phyloP scores from a whole-genome alignment of 1,140 invertebrate species.

The Calliopsis andreniformis region DNA sequence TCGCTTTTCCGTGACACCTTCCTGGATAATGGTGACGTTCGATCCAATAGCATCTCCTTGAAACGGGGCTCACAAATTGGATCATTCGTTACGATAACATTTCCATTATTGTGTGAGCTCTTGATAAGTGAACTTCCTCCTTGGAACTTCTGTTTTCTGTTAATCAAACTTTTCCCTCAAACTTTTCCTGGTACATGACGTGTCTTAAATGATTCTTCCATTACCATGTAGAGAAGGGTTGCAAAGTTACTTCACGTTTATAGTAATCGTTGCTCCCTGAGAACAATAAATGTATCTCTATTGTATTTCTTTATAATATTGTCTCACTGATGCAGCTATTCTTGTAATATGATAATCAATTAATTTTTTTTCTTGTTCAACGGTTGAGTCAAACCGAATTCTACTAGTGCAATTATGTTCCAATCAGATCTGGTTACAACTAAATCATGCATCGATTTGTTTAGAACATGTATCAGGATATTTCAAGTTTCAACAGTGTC shows the following conservation, averaged over 20 bases:
- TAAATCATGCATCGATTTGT: background rate
- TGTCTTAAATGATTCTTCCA: too few relatives aligned
- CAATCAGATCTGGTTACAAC: conserved; percentile 1
- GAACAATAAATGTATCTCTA: too few relatives aligned
- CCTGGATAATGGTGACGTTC: background rate
- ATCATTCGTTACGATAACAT: background rate
- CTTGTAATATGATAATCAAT: background rate
- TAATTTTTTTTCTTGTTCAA: background rate
- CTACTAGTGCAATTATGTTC: conserved; percentile 7
- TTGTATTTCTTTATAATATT: too few relatives aligned
- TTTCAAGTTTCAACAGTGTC: background rate
- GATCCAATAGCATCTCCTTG: background rate
- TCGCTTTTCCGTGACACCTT: background rate
- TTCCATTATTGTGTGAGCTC: too few relatives aligned
- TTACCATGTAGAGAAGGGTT: too few relatives aligned
- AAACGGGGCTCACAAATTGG: background rate
- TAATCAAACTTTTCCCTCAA: too few relatives aligned
- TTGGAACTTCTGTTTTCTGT: too few relatives aligned
- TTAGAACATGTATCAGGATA: background rate
- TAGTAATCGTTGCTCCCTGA: background rate
- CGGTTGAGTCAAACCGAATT: background rate
- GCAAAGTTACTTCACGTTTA: background rate
- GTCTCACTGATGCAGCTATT: background rate
- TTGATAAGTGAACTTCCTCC: too few relatives aligned
- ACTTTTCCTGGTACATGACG: too few relatives aligned